A percentile compares a stretch with the other conserved stretches of the same genome.
Evolutionary conservation across 2,797 vertebrate species (phyloP).

Genomic region (Alca torda): DNA sequence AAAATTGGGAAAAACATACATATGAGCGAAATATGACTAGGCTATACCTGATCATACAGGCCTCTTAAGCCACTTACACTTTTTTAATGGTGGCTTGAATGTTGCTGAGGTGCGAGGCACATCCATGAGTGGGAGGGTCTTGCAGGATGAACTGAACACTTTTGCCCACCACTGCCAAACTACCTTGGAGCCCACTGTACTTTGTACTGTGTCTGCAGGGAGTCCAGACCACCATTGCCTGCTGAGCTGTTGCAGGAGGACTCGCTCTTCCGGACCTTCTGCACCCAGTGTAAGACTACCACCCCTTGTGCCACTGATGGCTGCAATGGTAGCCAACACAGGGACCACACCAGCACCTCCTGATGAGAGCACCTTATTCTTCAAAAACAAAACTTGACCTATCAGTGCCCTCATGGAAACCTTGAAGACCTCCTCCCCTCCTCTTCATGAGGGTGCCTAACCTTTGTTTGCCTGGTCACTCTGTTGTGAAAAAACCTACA

Average conservation of each 20-base stretch:
- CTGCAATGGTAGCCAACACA: background rate
- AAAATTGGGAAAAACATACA: background rate
- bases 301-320: accelerated
- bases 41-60: background rate
- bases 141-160: background rate
- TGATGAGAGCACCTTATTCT: background rate
- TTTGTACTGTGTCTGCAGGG: background rate
- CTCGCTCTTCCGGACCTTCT: background rate
- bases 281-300: background rate
- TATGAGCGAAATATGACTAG: background rate
- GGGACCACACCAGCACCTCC: background rate
- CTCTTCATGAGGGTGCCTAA: background rate
- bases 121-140: background rate
- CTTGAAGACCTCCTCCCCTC: background rate
- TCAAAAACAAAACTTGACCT: background rate
- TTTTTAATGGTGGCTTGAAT: background rate
- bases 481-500: background rate
- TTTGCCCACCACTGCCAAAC: background rate
- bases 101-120: background rate
- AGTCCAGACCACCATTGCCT: background rate
- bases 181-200: background rate
- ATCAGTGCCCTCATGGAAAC: background rate
- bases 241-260: background rate
- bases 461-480: background rate
- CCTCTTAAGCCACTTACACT: background rate